phyloP scores from a whole-genome alignment of 2,888 invertebrate species.

The Athetis lepigone region DNA sequence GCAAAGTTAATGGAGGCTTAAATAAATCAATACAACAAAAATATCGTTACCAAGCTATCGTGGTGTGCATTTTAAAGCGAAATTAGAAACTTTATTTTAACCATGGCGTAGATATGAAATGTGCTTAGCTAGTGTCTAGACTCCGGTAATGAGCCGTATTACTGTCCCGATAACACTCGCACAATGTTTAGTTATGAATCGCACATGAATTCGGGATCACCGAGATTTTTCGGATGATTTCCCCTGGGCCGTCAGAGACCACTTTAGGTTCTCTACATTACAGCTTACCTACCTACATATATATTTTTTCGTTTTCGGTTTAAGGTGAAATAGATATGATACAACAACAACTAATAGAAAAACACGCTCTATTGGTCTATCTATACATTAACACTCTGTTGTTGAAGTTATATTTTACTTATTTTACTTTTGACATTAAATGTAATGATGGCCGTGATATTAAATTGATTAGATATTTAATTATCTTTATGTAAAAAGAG shows the following conservation, averaged over 20 bases:
- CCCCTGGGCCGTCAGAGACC: slow-evolving; percentile 73
- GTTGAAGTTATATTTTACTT: too few species aligned
- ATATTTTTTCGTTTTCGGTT: slow-evolving; percentile 24
- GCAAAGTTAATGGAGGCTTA: slow-evolving; percentile 71
- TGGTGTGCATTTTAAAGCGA: slow-evolving; percentile 38
- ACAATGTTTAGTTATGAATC: slow-evolving; percentile 34
- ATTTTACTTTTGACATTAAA: too few species aligned
- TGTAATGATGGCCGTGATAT: too few species aligned
- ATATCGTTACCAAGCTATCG: slow-evolving; percentile 20
- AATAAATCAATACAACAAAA: slow-evolving; percentile 60
- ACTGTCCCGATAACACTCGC: slow-evolving; percentile 36
- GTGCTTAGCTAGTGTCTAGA: slow-evolving; percentile 61
- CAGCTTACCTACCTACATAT: slow-evolving; percentile 12
- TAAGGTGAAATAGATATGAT: too few species aligned
- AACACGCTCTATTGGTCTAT: too few species aligned
- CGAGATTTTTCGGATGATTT: slow-evolving; percentile 75
- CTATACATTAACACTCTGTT: too few species aligned
- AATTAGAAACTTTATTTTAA: slow-evolving; percentile 22
- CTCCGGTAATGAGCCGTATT: slow-evolving; percentile 38
- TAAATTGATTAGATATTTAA: too few species aligned
- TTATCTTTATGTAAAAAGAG: too few species aligned
- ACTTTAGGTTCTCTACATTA: slow-evolving; percentile 55
- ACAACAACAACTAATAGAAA: too few species aligned
- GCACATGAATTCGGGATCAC: slow-evolving; percentile 61
- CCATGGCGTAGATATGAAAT: slow-evolving; percentile 41